phyloP scores from a whole-genome alignment of 2,888 invertebrate species.

The Patella pellucida region DNA sequence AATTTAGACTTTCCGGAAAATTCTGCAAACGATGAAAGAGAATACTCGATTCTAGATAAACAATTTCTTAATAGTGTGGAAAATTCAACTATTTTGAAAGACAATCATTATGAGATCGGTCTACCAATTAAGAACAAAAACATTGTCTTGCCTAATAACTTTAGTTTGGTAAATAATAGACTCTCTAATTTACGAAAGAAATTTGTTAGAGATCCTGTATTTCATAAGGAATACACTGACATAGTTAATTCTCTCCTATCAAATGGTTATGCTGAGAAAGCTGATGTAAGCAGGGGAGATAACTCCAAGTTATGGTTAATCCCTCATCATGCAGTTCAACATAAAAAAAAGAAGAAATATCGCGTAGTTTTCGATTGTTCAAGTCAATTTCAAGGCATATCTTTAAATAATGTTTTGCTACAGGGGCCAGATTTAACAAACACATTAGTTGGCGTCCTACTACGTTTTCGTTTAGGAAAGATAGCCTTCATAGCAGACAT shows the following conservation, averaged over 20 bases:
- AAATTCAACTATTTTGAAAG: background rate
- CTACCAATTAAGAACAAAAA: background rate
- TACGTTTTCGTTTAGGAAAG: conserved; percentile 35
- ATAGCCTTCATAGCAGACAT: conserved; percentile 38
- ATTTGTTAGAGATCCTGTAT: conserved; percentile 11
- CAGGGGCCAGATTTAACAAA: conserved; percentile 43
- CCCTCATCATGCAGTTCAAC: conserved; percentile 35
- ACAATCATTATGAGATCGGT: background rate
- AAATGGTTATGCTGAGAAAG: conserved; percentile 27
- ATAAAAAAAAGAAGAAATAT: conserved; percentile 29
- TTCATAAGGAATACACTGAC: conserved; percentile 19
- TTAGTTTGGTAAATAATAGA: too few species aligned
- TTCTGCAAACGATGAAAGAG: background rate
- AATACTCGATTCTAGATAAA: background rate
- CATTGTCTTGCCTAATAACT: background rate
- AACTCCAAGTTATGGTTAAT: conserved; percentile 32
- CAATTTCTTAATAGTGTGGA: background rate
- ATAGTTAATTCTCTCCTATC: conserved; percentile 21
- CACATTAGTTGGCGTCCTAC: conserved; percentile 36
- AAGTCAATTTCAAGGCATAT: conserved; percentile 31
- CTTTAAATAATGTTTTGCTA: conserved; percentile 37
- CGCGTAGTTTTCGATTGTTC: conserved; percentile 38
- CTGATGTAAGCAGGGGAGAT: background rate
- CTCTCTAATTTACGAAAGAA: conserved; percentile 15
- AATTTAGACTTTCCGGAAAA: conserved; percentile 12